A percentile compares a stretch with the other conserved stretches of the same genome.
These are phyloP conservation scores for Oscarella lobularis DNA, from an alignment of 37 sponge, comb jelly and placozoan species.

Conservation along the genomic window DNA sequence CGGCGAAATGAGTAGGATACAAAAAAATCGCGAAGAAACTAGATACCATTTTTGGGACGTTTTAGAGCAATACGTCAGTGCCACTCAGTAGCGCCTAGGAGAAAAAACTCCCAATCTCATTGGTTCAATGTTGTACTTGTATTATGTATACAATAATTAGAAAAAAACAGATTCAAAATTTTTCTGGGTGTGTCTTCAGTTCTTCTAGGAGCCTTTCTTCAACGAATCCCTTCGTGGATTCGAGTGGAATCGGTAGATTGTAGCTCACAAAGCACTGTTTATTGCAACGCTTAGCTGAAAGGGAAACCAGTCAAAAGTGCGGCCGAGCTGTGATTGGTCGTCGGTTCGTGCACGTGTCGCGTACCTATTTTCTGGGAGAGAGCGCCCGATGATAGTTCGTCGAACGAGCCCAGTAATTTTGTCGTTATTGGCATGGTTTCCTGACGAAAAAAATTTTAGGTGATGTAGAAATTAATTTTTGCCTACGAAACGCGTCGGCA, in stretches of 20 bases:
- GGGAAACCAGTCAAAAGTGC: neutral
- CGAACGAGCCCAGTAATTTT: neutral
- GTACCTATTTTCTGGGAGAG: neutral
- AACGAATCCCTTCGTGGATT: neutral
- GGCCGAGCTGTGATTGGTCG: too few relatives aligned
- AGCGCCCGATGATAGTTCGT: neutral
- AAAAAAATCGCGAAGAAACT: too few relatives aligned
- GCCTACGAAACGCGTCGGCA: conserved; percentile 40
- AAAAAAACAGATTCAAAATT: too few relatives aligned
- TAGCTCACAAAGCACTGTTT: neutral
- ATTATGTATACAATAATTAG: too few relatives aligned
- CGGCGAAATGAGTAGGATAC: neutral
- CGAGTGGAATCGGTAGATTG: neutral
- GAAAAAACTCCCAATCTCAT: too few relatives aligned
- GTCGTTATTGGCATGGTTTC: neutral
- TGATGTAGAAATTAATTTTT: neutral
- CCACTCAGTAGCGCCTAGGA: too few relatives aligned
- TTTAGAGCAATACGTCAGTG: too few relatives aligned
- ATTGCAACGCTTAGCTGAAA: neutral
- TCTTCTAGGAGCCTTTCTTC: neutral
- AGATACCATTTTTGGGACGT: too few relatives aligned
- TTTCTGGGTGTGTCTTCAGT: neutral
- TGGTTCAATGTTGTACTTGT: too few relatives aligned
- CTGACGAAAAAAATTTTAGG: neutral
- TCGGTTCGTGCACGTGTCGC: too few relatives aligned